These are phyloP conservation scores for Labia minor DNA, from an alignment of 2,888 invertebrate genomes.

Conservation along the genomic window DNA sequence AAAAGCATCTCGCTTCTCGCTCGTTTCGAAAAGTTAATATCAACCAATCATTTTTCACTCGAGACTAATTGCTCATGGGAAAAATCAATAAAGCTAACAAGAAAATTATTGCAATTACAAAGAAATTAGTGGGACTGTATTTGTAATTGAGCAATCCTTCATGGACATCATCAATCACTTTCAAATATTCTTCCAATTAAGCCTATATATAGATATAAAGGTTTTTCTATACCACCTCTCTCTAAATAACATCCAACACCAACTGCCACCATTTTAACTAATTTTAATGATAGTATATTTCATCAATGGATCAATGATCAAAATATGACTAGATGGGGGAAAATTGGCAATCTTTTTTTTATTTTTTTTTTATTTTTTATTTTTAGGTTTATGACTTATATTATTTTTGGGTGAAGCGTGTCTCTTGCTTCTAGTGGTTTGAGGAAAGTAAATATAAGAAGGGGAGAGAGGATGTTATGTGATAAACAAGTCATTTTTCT, in stretches of 20 bases:
- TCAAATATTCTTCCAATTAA: constrained; percentile 13
- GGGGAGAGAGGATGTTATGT: too few species aligned
- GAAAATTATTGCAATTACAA: constrained; percentile 13
- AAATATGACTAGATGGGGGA: too few species aligned
- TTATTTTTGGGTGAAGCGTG: too few species aligned
- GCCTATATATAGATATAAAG: neutral
- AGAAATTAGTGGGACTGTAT: constrained; percentile 13
- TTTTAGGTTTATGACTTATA: too few species aligned
- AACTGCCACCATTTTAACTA: constrained; percentile 13
- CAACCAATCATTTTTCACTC: constrained; percentile 13
- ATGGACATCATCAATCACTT: constrained; percentile 5
- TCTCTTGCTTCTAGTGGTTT: too few species aligned
- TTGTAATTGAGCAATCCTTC: constrained; percentile 13
- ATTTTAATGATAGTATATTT: neutral
- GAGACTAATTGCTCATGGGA: constrained; percentile 13
- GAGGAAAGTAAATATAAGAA: too few species aligned
- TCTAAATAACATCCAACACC: neutral
- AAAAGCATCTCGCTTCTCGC: constrained; percentile 2
- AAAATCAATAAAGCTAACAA: constrained; percentile 13
- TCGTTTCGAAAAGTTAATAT: constrained; percentile 7
- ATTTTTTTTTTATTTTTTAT: too few species aligned
- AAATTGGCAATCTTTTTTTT: too few species aligned
- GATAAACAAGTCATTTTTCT: too few species aligned
- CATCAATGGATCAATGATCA: neutral
- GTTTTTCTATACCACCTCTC: neutral